A percentile compares a stretch with the other conserved stretches of the same genome.
Conservation (phyloP, 2,113 vertebrate species). For the Mesembrinibis cayennensis region DNA sequence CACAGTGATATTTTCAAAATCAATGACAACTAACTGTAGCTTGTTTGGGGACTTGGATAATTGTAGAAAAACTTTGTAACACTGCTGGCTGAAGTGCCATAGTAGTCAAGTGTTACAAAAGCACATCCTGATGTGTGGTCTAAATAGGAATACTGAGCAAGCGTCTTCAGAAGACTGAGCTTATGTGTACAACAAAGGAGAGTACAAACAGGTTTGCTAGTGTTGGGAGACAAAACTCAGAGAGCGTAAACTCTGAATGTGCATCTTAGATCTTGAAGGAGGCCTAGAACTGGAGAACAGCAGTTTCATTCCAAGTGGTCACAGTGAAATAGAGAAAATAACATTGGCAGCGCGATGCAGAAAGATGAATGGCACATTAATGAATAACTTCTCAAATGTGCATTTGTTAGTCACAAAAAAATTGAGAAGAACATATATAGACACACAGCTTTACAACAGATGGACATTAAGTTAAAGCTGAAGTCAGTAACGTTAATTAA, state of each 20-base stretch:
- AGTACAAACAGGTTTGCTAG: neutral
- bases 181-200: neutral
- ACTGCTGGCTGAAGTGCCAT: neutral
- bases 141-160: neutral
- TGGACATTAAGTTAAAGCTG: conserved; percentile 30
- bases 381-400: conserved; percentile 14
- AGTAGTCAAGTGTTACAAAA: neutral
- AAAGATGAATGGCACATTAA: conserved; percentile 10
- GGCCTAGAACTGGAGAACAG: neutral
- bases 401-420: conserved; percentile 41
- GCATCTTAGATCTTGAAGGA: neutral
- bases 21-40: neutral
- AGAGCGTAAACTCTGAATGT: neutral
- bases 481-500: conserved; percentile 47
- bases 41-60: conserved; percentile 51
- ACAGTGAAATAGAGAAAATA: neutral
- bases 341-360: neutral
- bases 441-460: neutral
- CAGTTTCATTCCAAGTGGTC: neutral
- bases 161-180: neutral
- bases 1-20: conserved; percentile 55
- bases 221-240: neutral
- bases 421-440: neutral
- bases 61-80: conserved; percentile 19
- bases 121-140: neutral